Percentiles rank a stretch among this genome's conserved stretches.
Evolutionary conservation across 2,113 vertebrate species (phyloP).

Genomic region (Antechinus flavipes): DNA sequence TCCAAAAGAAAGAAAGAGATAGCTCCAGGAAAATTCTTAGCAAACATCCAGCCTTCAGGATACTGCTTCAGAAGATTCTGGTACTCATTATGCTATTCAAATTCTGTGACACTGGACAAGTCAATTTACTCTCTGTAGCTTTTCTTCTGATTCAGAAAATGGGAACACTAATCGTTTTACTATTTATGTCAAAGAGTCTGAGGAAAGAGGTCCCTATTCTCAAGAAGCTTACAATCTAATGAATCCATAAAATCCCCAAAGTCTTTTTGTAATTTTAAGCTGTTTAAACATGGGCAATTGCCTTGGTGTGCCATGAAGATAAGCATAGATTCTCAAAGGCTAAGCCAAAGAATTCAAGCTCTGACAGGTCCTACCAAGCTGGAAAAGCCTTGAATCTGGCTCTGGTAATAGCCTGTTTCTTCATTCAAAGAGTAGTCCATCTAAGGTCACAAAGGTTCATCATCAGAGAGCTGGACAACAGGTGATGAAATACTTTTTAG

Average conservation of each 20-base stretch:
- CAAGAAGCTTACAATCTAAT: neutral
- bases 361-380: neutral
- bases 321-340: neutral
- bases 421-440: neutral
- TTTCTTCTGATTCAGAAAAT: neutral
- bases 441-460: neutral
- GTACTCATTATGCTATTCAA: neutral
- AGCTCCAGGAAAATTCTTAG: neutral
- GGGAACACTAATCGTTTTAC: neutral
- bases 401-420: neutral
- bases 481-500: neutral
- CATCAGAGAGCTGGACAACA: neutral
- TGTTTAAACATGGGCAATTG: neutral
- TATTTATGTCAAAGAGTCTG: neutral
- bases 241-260: neutral
- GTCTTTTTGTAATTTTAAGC: neutral
- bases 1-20: neutral
- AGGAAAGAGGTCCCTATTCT: neutral
- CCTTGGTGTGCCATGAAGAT: neutral
- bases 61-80: constrained; percentile 3
- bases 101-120: neutral
- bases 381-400: neutral
- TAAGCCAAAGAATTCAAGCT: neutral
- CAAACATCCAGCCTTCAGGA: constrained; percentile 26
- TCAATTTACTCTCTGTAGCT: neutral